These are phyloP conservation scores for Mormoops blainvillei DNA, from an alignment of 2,113 vertebrate genomes.

Conservation along the genomic window DNA sequence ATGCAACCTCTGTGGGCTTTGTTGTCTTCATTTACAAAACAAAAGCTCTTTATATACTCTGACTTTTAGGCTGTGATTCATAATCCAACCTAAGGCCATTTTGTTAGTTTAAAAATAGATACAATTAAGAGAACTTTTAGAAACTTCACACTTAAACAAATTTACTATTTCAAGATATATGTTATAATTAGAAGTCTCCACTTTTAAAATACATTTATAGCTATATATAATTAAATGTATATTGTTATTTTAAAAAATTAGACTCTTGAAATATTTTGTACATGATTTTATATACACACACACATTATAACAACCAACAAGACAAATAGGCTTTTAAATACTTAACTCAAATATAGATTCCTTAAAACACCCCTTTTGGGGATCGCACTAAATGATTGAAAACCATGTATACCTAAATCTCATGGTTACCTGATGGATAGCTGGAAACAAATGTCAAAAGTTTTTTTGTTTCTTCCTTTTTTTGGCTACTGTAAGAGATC, in stretches of 20 bases:
- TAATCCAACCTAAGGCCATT: background rate
- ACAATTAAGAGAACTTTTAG: background rate
- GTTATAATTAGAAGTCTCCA: background rate
- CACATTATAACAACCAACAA: background rate
- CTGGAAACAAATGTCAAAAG: background rate
- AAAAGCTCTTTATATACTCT: background rate
- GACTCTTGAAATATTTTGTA: background rate
- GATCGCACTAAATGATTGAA: background rate
- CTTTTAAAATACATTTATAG: background rate
- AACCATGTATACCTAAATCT: background rate
- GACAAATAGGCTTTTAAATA: background rate
- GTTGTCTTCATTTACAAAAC: background rate
- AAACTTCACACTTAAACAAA: background rate
- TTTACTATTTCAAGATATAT: background rate
- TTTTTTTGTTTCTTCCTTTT: background rate
- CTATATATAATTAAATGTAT: background rate
- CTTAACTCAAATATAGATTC: background rate
- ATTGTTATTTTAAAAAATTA: conserved; percentile 15
- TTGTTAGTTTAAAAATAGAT: background rate
- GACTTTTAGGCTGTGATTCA: background rate
- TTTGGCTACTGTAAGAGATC: background rate
- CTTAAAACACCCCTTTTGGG: background rate
- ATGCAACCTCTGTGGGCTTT: background rate
- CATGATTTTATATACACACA: background rate
- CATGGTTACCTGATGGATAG: background rate